Conservation (phyloP, 2,888 invertebrate genomes). For the Allolobophora icterica region DNA sequence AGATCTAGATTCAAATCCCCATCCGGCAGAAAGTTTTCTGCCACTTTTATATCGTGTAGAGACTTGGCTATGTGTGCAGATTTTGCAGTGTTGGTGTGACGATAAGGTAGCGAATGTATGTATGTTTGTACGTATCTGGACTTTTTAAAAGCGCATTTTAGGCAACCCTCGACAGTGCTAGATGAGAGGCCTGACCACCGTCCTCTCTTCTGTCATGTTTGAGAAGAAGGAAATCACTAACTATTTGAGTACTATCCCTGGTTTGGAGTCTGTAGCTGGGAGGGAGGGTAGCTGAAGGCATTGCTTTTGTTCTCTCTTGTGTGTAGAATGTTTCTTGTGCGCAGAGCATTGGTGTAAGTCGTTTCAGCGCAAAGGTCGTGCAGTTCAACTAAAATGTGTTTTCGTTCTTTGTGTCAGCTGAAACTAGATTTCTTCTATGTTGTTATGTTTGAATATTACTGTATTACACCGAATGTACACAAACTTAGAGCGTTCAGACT, state of each 20-base stretch:
- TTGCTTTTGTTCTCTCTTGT: neutral
- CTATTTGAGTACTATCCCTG: no score
- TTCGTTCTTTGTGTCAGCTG: neutral
- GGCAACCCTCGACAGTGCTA: no score
- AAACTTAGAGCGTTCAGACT: neutral
- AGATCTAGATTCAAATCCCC: neutral
- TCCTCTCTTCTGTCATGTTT: no score
- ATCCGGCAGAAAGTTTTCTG: neutral
- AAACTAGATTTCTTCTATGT: neutral
- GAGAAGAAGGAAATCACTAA: no score
- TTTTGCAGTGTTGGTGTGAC: neutral
- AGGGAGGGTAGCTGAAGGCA: no score
- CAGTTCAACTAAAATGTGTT: neutral
- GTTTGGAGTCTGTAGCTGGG: no score
- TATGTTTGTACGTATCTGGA: no score
- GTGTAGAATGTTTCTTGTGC: neutral
- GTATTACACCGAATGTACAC: neutral
- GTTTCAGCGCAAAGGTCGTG: neutral
- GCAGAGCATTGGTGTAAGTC: neutral
- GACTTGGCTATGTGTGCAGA: neutral
- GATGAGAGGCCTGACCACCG: no score
- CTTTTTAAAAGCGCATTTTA: no score
- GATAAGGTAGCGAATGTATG: no score
- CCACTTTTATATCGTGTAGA: neutral
- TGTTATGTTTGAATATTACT: no score